A percentile compares a stretch with the other conserved stretches of the same genome.
phyloP scores from a whole-genome alignment of 2,113 vertebrate species.

The Tylochromis polylepis region DNA sequence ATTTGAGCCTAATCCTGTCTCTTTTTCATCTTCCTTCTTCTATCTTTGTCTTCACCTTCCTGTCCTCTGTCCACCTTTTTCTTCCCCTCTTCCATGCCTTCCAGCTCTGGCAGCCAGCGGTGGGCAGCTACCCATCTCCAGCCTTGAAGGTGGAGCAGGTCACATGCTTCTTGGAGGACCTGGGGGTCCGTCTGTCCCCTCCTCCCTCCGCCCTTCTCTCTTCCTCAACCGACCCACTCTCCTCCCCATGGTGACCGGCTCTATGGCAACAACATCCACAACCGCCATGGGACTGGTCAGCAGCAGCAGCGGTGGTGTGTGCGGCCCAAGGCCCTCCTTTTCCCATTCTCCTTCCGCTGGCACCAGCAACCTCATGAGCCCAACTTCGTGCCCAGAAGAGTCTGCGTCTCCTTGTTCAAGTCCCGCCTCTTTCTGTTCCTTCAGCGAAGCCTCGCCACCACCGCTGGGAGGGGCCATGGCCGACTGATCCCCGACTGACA shows the following conservation, averaged over 20 bases:
- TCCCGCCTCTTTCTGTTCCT: slow-evolving; percentile 77
- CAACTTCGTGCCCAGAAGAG: slow-evolving; percentile 72
- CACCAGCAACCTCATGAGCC: slow-evolving; percentile 69
- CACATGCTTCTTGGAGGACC: slow-evolving; percentile 80
- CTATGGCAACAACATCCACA: slow-evolving; percentile 65
- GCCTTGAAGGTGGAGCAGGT: slow-evolving; percentile 76
- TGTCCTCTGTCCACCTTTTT: neutral
- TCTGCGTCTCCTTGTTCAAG: slow-evolving; percentile 76
- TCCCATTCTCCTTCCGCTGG: slow-evolving; percentile 73
- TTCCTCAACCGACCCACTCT: slow-evolving; percentile 86
- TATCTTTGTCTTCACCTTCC: neutral
- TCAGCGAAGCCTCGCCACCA: slow-evolving; percentile 77
- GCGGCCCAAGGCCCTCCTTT: slow-evolving; percentile 28
- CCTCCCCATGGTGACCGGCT: slow-evolving; percentile 77
- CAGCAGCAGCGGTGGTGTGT: neutral
- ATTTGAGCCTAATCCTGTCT: neutral
- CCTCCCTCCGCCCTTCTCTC: slow-evolving; percentile 77
- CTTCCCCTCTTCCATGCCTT: neutral
- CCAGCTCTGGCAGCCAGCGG: slow-evolving; percentile 83
- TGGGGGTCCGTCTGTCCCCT: slow-evolving; percentile 52
- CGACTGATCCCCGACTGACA: slow-evolving; percentile 63
- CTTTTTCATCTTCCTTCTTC: neutral
- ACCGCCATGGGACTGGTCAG: slow-evolving; percentile 73
- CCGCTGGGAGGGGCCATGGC: slow-evolving; percentile 77
- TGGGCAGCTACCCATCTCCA: slow-evolving; percentile 82